A percentile compares a stretch with the other conserved stretches of the same genome.
phyloP scores from a whole-genome alignment of 2,113 vertebrate genomes.

The Orycteropus afer region DNA sequence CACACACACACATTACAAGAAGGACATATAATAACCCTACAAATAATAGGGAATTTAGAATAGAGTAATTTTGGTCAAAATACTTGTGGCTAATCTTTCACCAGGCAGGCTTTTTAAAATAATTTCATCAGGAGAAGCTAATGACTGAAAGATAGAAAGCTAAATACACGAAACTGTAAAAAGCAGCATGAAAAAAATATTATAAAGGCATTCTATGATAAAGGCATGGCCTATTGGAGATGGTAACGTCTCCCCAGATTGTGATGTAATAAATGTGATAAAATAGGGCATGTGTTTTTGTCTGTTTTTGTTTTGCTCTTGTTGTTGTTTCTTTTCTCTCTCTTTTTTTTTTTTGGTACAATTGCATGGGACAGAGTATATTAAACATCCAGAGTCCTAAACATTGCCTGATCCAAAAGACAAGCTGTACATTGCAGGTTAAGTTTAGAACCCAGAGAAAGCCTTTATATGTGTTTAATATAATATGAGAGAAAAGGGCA shows the following conservation, averaged over 20 bases:
- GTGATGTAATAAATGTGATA: background rate
- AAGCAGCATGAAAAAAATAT: background rate
- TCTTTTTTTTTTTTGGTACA: background rate
- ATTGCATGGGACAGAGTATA: background rate
- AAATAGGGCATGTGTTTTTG: background rate
- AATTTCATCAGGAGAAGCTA: background rate
- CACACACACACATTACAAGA: background rate
- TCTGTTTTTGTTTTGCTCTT: background rate
- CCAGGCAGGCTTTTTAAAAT: background rate
- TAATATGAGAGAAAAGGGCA: background rate
- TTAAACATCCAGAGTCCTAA: background rate
- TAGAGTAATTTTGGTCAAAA: background rate
- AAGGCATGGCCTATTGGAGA: background rate
- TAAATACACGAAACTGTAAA: background rate
- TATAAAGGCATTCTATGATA: background rate
- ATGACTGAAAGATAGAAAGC: background rate
- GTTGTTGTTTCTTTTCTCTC: no score
- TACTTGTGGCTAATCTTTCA: background rate
- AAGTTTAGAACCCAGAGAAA: background rate
- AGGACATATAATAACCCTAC: background rate
- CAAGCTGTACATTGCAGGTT: background rate
- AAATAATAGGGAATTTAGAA: background rate
- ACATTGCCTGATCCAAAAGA: background rate
- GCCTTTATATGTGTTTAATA: background rate
- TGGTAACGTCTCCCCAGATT: background rate